A percentile compares a stretch with the other conserved stretches of the same genome.
Conservation (phyloP, 1,140 invertebrate genomes). For the Penaeus indicus region DNA sequence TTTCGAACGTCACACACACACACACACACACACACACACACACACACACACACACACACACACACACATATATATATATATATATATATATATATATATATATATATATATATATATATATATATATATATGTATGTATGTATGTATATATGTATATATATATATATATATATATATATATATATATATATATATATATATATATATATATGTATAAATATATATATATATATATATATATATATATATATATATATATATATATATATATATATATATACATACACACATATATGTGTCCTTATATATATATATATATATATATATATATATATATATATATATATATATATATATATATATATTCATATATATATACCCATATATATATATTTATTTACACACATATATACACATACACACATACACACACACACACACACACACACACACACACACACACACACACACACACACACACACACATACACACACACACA, state of each 20-base stretch:
- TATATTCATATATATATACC: background rate
- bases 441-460: too few species aligned
- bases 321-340: constrained; percentile 10
- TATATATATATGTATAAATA: background rate
- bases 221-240: constrained; percentile 26
- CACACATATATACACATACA: background rate
- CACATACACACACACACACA: too few species aligned
- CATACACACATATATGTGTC: background rate
- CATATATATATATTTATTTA: constrained; percentile 6
- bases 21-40: too few species aligned
- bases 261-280: too few species aligned
- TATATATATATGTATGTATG: constrained; percentile 24
- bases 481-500: too few species aligned
- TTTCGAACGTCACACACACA: background rate
- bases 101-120: constrained; percentile 30
- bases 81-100: constrained; percentile 24
- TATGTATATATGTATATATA: constrained; percentile 9
- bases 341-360: constrained; percentile 4
- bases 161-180: constrained; percentile 2
- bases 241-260: background rate
- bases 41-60: too few species aligned
- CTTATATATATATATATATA: too few species aligned
- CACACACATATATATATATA: constrained; percentile 10
- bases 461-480: too few species aligned
- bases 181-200: constrained; percentile 13